Percentiles rank a stretch among this genome's conserved stretches.
Conservation (phyloP, 1,140 invertebrate species). For the Meloidogyne exigua region DNA sequence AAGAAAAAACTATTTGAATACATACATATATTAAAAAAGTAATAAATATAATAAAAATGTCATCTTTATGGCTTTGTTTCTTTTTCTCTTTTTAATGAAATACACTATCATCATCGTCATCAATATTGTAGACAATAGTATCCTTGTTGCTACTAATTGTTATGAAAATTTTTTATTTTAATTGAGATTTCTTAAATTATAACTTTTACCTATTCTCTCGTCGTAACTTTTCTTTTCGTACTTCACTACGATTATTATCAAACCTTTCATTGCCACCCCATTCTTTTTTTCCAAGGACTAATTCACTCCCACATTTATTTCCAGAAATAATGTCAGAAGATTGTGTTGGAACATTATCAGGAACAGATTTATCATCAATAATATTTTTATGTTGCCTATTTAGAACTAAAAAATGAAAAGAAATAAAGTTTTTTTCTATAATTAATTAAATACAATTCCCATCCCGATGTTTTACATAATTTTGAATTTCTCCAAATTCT, state of each 20-base stretch:
- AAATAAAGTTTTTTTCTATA: too few relatives aligned
- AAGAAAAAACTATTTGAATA: background rate
- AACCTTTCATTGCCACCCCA: background rate
- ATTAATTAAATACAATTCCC: background rate
- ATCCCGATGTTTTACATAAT: background rate
- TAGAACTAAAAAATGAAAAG: too few relatives aligned
- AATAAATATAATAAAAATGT: background rate
- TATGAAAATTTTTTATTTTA: too few relatives aligned
- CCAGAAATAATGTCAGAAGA: background rate
- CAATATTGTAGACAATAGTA: background rate
- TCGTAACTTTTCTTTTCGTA: background rate
- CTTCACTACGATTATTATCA: background rate
- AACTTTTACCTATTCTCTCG: background rate
- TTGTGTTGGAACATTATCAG: background rate
- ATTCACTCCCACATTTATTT: background rate
- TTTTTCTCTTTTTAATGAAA: background rate
- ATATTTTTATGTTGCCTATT: too few relatives aligned
- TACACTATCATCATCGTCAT: background rate
- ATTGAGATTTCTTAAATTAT: background rate
- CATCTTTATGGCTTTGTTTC: background rate
- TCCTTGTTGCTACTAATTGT: background rate
- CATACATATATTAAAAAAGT: background rate
- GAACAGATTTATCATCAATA: background rate
- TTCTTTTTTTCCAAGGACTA: background rate
- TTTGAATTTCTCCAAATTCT: background rate